phyloP scores from a whole-genome alignment of 2,797 vertebrate species.

The Parambassis ranga region DNA sequence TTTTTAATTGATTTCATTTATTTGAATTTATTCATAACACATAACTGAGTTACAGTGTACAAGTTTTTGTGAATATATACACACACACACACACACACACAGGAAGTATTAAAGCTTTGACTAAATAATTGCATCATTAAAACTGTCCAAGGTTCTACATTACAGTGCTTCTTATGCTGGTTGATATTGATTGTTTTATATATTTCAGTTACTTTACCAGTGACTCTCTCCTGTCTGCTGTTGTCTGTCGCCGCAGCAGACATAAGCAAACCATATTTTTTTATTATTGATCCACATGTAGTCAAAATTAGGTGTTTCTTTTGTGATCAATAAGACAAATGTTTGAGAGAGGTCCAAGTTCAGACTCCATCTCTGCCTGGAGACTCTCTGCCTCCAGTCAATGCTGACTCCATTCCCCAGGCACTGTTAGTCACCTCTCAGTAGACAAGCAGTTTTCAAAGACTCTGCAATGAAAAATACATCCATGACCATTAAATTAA shows the following conservation, averaged over 20 bases:
- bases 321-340: constrained; percentile 33
- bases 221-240: neutral
- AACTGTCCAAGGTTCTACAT: no score
- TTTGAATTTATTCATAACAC: neutral
- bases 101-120: neutral
- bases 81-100: neutral
- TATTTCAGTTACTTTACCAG: no score
- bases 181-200: neutral
- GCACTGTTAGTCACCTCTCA: constrained; percentile 29
- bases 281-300: neutral
- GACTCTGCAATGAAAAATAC: constrained; percentile 34
- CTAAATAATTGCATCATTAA: no score
- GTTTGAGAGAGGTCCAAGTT: constrained; percentile 38
- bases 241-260: neutral
- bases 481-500: constrained; percentile 24
- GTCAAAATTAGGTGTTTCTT: neutral
- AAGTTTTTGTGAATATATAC: no score
- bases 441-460: constrained; percentile 20
- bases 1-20: no score
- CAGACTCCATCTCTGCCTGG: constrained; percentile 45
- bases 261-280: neutral
- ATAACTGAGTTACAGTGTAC: no score
- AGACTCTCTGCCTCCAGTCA: constrained; percentile 32
- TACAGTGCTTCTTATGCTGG: neutral
- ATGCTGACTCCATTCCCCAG: constrained; percentile 30